Percentiles rank a stretch among this genome's conserved stretches.
These are phyloP conservation scores for Mesorhabditis sp. DNA, from an alignment of 2,888 invertebrate species.

Conservation along the genomic window DNA sequence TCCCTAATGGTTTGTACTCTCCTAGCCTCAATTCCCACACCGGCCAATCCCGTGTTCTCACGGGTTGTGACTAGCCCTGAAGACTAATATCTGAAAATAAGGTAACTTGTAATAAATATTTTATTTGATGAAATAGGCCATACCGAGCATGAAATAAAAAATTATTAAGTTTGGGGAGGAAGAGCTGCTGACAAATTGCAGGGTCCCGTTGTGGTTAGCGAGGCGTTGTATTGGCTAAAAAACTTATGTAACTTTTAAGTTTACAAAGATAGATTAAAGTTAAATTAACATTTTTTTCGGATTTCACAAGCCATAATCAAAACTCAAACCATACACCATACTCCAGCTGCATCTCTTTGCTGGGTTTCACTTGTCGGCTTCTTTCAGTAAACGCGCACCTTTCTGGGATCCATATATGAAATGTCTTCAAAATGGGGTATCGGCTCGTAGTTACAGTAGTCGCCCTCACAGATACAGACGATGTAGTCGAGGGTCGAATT, in stretches of 20 bases:
- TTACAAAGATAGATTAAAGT: too few species aligned
- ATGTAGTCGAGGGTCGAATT: conserved; percentile 2
- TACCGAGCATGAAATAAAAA: not conserved
- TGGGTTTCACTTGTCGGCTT: too few species aligned
- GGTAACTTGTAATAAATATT: not conserved
- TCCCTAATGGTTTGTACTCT: too few species aligned
- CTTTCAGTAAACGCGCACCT: not conserved
- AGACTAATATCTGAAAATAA: too few species aligned
- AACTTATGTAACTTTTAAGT: not conserved
- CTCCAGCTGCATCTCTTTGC: too few species aligned
- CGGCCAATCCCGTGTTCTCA: too few species aligned
- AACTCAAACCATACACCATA: too few species aligned
- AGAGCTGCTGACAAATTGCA: not conserved
- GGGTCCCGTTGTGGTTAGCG: not conserved
- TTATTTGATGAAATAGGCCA: not conserved
- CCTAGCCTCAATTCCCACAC: too few species aligned
- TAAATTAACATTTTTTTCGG: too few species aligned
- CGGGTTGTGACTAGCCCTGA: too few species aligned
- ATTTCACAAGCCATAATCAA: too few species aligned
- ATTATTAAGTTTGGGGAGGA: not conserved
- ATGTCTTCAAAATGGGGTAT: not conserved
- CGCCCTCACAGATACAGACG: not conserved
- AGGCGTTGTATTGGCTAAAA: not conserved
- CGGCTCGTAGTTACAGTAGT: not conserved
- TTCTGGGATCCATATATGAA: not conserved